These are phyloP conservation scores for Aerospiza tachiro DNA, from an alignment of 2,797 vertebrate species.

Conservation along the genomic window DNA sequence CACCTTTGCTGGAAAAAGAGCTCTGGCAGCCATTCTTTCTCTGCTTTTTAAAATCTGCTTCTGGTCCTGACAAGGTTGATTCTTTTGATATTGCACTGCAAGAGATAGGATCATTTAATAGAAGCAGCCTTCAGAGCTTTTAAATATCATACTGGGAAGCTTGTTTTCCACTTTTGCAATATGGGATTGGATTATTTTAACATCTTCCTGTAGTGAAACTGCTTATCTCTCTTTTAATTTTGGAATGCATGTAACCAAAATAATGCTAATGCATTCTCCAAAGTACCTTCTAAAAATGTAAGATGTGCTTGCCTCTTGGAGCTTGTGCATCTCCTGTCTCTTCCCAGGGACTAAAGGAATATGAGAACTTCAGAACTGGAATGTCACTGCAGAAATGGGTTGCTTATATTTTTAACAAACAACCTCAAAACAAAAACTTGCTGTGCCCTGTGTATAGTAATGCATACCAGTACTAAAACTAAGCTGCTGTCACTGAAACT, in stretches of 20 bases:
- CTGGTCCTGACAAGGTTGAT: neutral
- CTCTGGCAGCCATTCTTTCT: neutral
- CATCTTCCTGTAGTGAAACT: neutral
- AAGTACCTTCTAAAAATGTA: neutral
- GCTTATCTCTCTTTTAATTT: neutral
- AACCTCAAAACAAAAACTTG: neutral
- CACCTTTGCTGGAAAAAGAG: neutral
- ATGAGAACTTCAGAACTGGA: neutral
- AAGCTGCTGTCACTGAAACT: neutral
- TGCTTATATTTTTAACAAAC: neutral
- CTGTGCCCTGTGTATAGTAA: neutral
- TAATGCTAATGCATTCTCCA: neutral
- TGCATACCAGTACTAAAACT: neutral
- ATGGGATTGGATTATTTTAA: neutral
- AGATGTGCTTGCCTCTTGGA: neutral
- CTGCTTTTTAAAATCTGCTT: neutral
- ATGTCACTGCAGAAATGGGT: neutral
- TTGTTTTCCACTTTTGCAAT: neutral
- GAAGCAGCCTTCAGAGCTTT: neutral
- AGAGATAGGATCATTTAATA: neutral
- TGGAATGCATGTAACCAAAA: neutral
- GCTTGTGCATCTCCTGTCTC: neutral
- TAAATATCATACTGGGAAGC: neutral
- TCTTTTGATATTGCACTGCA: neutral
- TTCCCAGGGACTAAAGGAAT: neutral